Evolutionary conservation across 2,888 invertebrate genomes (phyloP).

Genomic region (Campoplex capitator): DNA sequence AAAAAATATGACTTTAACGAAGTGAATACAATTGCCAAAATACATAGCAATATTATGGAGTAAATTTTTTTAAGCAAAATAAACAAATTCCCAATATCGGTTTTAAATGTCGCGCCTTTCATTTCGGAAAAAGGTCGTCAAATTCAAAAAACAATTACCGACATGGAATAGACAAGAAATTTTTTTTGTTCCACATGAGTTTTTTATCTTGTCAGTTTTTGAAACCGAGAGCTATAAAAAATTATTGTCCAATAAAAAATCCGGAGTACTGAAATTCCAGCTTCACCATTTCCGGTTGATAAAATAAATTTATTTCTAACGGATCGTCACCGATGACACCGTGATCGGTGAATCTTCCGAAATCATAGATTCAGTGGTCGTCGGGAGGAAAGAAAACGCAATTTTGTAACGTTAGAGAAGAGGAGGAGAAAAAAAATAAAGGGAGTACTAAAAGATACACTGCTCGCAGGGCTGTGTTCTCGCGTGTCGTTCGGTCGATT

Average conservation of each 20-base stretch:
- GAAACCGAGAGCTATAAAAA: constrained; percentile 10
- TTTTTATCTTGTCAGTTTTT: not conserved
- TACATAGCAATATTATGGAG: not conserved
- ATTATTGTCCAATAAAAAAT: not conserved
- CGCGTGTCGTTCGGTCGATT: constrained; percentile 20
- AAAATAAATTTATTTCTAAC: not conserved
- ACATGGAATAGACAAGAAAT: not conserved
- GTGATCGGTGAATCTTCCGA: not conserved
- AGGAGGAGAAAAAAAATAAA: constrained; percentile 42
- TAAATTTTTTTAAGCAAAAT: not conserved
- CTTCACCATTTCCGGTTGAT: not conserved
- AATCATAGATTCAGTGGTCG: constrained; percentile 19
- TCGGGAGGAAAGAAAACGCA: constrained; percentile 18
- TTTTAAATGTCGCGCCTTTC: not conserved
- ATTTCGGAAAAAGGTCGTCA: not conserved
- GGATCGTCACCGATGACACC: not conserved
- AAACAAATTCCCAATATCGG: not conserved
- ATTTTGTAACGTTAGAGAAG: constrained; percentile 34
- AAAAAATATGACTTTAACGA: not conserved
- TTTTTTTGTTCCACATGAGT: not conserved
- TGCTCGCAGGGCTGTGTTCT: constrained; percentile 30
- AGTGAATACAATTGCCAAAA: not conserved
- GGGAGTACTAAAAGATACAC: constrained; percentile 28
- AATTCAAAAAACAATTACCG: not conserved
- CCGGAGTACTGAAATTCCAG: not conserved